phyloP scores from a whole-genome alignment of 2,113 vertebrate genomes.

The Cynoglossus semilaevis region DNA sequence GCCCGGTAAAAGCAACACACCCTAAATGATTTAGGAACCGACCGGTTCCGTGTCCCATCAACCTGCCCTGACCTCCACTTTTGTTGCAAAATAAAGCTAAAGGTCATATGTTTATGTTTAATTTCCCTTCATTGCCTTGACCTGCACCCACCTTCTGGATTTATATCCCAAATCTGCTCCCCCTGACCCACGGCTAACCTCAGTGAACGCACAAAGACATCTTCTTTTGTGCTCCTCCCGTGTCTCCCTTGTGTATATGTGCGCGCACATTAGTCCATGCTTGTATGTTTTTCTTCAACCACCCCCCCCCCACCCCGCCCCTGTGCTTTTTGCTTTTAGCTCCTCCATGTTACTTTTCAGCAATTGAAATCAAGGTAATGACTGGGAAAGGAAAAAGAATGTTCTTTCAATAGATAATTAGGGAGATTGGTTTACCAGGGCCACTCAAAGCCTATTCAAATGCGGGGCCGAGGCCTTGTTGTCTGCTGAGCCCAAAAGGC shows the following conservation, averaged over 20 bases:
- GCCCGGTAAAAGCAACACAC: background rate
- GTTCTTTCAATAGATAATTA: conserved; percentile 89
- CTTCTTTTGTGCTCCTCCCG: conserved; percentile 49
- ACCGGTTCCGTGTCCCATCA: conserved; percentile 2
- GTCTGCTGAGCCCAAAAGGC: conserved; percentile 73
- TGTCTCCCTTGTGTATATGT: conserved; percentile 18
- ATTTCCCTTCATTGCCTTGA: conserved; percentile 62
- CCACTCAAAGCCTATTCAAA: conserved; percentile 79
- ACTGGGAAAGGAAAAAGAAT: conserved; percentile 77
- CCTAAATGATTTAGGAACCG: background rate
- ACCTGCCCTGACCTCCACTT: conserved; percentile 24
- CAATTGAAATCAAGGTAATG: conserved; percentile 86
- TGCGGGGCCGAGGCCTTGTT: conserved; percentile 73
- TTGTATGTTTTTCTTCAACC: conserved; percentile 59
- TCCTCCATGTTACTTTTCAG: conserved; percentile 77
- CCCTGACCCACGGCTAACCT: conserved; percentile 67
- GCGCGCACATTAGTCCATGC: conserved; percentile 12
- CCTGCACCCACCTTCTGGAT: conserved; percentile 56
- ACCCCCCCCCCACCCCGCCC: conserved; percentile 35
- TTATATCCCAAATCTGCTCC: conserved; percentile 70
- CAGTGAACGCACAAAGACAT: conserved; percentile 63
- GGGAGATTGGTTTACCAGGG: conserved; percentile 87
- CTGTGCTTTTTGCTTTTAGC: conserved; percentile 52
- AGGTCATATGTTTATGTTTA: conserved; percentile 62
- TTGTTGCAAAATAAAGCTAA: conserved; percentile 36